Base-by-base conservation (phyloP, 2,113 vertebrate species). In the Hucho hucho region DNA sequence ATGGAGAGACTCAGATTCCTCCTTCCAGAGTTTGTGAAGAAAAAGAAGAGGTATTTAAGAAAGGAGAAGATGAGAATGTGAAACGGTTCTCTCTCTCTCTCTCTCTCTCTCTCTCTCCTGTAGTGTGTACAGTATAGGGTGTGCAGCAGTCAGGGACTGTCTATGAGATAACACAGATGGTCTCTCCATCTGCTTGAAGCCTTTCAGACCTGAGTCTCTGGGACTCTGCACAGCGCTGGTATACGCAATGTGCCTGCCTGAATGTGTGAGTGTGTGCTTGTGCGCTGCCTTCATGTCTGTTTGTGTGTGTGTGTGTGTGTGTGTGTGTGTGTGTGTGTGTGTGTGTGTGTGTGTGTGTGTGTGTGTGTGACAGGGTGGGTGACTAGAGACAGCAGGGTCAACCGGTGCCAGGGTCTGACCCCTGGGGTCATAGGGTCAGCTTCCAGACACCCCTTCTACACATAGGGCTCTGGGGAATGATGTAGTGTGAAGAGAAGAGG, bases 151-250 rank as follows among this genome's bases (percentile, higher is more conserved):
- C 43, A 78, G 28, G 64, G 67, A 69, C 49, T 77, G 77, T 82
- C 75, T 73, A 49, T 70, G 72, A 82, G 76, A 32, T 72, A 75
- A 75, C 71, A 83, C 79, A 75, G 74, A 86, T 79, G 81, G 76
- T 72, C 75, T 75, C 64, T 83, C 81, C 81, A 81, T 83, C 74
- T 86, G 81, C 58, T 75, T 73, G 32, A 53, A 3, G 49, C 47
- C 47, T 49, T 49, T 49, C 47, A 49, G 47, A 49, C 47, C 47
- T 49, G 47, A 3, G 47, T 49, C 13, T 49, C 13, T 49, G 47
- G 14, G 78, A 79, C 87, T 78, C 79, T 74, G 81, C 78, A 61
- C 72, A 67, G 13, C 79, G 47, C 20, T 26, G 83, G 32, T 83
- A 11, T 71, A 78, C 75, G 73, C 58, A 61, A 20, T 76, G 46